Evolutionary conservation across 2,113 vertebrate species (phyloP).

Genomic region (Grus americana): DNA sequence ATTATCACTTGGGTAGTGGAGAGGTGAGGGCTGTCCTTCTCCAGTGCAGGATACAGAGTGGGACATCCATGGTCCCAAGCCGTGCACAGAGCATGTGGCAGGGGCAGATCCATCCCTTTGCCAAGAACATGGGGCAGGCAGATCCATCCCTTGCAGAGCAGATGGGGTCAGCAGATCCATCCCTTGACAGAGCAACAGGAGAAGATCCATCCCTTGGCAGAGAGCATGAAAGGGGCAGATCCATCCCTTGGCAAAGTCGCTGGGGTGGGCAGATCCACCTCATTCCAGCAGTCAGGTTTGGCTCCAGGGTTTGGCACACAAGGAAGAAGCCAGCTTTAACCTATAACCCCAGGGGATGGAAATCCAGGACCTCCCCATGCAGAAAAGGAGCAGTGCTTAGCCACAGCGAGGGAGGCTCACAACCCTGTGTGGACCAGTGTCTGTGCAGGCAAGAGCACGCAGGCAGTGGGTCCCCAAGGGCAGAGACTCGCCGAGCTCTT

Average conservation of each 20-base stretch:
- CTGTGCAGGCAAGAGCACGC: no score
- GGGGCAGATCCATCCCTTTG: background rate
- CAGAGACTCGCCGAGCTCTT: background rate
- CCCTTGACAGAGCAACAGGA: background rate
- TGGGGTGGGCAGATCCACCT: background rate
- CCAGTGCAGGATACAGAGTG: rapidly evolving
- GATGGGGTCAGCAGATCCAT: background rate
- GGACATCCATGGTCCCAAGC: rapidly evolving
- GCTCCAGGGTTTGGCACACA: background rate
- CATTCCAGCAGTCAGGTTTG: background rate
- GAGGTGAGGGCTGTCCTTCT: background rate
- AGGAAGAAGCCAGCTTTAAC: background rate
- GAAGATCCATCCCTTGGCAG: background rate
- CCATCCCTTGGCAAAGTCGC: background rate
- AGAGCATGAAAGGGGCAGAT: background rate
- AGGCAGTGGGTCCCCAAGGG: background rate
- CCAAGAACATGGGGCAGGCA: rapidly evolving
- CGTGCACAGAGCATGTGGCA: rapidly evolving
- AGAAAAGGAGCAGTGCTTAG: background rate
- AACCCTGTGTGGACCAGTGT: background rate
- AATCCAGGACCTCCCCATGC: background rate
- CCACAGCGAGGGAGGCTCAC: background rate
- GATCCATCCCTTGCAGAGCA: background rate
- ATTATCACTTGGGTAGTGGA: background rate
- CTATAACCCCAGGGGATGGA: background rate